Base-by-base conservation (phyloP, 23 tunicate genomes). In the Ciona savignyi region DNA sequence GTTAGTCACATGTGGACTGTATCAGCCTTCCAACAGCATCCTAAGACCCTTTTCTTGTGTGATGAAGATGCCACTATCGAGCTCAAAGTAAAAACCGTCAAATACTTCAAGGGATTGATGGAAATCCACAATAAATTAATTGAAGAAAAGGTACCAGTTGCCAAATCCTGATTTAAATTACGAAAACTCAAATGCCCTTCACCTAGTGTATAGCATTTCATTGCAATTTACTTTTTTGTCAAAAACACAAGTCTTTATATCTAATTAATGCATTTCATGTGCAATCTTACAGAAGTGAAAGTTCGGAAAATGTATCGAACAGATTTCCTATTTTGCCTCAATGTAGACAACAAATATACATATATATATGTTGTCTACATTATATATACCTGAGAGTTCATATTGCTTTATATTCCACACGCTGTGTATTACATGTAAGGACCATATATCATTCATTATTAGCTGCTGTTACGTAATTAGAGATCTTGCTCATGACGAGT, bases 1-100 rank as follows among this genome's bases (percentile, higher is more conserved):
- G 91, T 84, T 25, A 91, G 89, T 48, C 91, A 85, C 80, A 89
- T 89, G 96, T 89, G 96, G 96, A 89, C 96, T 1, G 96, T 89
- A 73, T 89, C 96, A 11, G 96, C 96, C 0, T 89, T 89, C 67
- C 96, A 89, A 75, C 96, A 89, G 28, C 96, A 89, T 74, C 96
- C 85, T n/a, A 78, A 75, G 33, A 78, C 96, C 24, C 78, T 83
- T 23, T 89, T 89, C 34, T 70, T 89, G 1, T 89, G 96, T 74
- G 97, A 91, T 68, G 91, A 91, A 68, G 79, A 80, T 60, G 97
- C 97, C 1, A 91, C 91, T 25, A 29, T 91, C 26, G 97, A 91
- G 77, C 75, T 91, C 70, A 91, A 91, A 67, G 97, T 91, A 51
- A 91, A 85, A 76, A 91, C 97, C 1, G 97, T 91, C 72, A 84